These are phyloP conservation scores for Micrasema minimum DNA, from an alignment of 1,140 invertebrate species.

Conservation along the genomic window DNA sequence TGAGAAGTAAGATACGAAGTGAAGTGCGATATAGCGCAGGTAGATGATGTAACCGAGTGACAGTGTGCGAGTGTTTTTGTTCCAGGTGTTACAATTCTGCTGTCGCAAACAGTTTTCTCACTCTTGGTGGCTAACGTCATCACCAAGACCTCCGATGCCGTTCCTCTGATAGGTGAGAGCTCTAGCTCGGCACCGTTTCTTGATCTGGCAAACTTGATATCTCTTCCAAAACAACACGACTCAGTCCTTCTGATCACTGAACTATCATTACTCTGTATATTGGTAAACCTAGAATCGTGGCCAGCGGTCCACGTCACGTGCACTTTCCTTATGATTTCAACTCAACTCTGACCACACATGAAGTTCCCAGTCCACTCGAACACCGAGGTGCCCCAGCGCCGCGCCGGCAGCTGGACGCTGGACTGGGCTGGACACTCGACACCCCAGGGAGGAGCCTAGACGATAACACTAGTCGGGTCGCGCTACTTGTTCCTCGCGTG, in stretches of 20 bases:
- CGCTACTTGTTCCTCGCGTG: slow-evolving; percentile 25
- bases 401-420: not conserved
- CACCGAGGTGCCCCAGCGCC: not conserved
- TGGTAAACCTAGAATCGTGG: slow-evolving; percentile 1
- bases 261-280: slow-evolving; percentile 16
- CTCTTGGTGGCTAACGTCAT: slow-evolving; percentile 96
- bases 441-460: slow-evolving; percentile 42
- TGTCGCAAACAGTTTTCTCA: slow-evolving; percentile 99
- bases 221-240: slow-evolving; percentile 47
- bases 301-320: slow-evolving; percentile 20
- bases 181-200: slow-evolving; percentile 52
- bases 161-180: slow-evolving; percentile 94
- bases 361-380: no score
- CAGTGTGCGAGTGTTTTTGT: slow-evolving; percentile 66
- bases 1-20: not conserved
- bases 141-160: slow-evolving; percentile 96
- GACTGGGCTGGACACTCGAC: not conserved
- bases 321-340: slow-evolving; percentile 32
- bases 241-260: slow-evolving; percentile 40
- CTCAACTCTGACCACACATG: slow-evolving; percentile 7
- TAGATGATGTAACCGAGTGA: slow-evolving; percentile 39
- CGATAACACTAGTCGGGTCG: slow-evolving; percentile 48
- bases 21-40: not conserved
- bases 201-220: slow-evolving; percentile 47
- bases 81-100: slow-evolving; percentile 98